A percentile compares a stretch with the other conserved stretches of the same genome.
Evolutionary conservation across 2,888 invertebrate species (phyloP).

Genomic region (Drosophila emarginata): DNA sequence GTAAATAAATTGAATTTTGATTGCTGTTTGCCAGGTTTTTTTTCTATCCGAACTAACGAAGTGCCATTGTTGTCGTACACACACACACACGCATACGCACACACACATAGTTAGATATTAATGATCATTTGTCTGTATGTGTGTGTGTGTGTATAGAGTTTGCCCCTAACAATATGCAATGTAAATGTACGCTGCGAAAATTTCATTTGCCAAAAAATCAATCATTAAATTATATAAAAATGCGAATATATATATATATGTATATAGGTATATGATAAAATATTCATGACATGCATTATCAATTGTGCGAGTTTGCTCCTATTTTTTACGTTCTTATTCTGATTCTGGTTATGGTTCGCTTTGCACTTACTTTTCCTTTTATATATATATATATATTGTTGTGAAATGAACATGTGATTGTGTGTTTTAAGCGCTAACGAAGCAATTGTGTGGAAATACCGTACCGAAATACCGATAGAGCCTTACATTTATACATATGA

Average conservation of each 20-base stretch:
- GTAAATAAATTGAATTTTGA: constrained; percentile 65
- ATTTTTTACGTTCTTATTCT: background rate
- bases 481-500: background rate
- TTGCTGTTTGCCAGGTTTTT: constrained; percentile 46
- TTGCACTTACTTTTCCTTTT: background rate
- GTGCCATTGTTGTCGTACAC: constrained; percentile 64
- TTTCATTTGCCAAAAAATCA: constrained; percentile 57
- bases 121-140: constrained; percentile 61
- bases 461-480: background rate
- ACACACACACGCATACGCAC: background rate
- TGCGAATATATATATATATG: constrained; percentile 7
- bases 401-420: constrained; percentile 26
- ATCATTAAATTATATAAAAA: constrained; percentile 49
- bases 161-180: constrained; percentile 60
- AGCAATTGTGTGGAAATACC: constrained; percentile 58
- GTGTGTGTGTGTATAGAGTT: constrained; percentile 13
- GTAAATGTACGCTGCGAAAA: constrained; percentile 51
- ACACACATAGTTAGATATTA: constrained; percentile 44
- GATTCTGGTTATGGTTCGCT: background rate
- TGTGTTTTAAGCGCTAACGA: constrained; percentile 66
- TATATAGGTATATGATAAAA: constrained; percentile 23
- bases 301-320: constrained; percentile 33
- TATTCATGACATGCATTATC: constrained; percentile 55
- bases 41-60: constrained; percentile 67
- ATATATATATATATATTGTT: background rate